Evolutionary conservation across 2,888 invertebrate genomes (phyloP).

Genomic region (Stenichneumon culpator): DNA sequence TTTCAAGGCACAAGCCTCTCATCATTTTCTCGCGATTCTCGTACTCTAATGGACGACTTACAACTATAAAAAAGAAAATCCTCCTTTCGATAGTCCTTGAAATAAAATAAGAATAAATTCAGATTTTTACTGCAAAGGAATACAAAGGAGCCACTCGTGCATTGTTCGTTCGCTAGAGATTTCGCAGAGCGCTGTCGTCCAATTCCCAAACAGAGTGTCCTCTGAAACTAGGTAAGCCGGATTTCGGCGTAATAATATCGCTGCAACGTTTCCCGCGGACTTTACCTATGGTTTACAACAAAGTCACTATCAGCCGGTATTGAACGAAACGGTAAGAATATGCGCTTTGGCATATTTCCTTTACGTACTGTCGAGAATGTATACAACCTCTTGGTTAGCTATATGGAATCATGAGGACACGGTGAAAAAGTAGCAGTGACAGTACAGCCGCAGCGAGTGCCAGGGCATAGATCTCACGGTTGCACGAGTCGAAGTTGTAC

Average conservation of each 20-base stretch:
- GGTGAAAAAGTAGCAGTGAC: conserved; percentile 21
- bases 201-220: no score
- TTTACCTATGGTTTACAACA: no score
- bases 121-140: not conserved
- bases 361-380: no score
- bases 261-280: no score
- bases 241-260: no score
- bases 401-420: conserved; percentile 5
- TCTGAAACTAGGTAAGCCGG: no score
- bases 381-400: no score
- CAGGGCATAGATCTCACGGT: conserved; percentile 1
- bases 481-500: not conserved
- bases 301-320: no score
- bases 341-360: no score
- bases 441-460: not conserved
- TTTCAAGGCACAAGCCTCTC: not conserved
- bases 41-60: not conserved
- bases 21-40: not conserved
- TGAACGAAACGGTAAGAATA: no score
- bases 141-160: not conserved
- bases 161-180: not conserved
- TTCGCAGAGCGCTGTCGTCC: no score
- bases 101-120: not conserved
- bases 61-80: not conserved
- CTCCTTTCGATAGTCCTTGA: not conserved